Conservation (phyloP, 2,888 invertebrate species). For the Lasioglossum figueresi region DNA sequence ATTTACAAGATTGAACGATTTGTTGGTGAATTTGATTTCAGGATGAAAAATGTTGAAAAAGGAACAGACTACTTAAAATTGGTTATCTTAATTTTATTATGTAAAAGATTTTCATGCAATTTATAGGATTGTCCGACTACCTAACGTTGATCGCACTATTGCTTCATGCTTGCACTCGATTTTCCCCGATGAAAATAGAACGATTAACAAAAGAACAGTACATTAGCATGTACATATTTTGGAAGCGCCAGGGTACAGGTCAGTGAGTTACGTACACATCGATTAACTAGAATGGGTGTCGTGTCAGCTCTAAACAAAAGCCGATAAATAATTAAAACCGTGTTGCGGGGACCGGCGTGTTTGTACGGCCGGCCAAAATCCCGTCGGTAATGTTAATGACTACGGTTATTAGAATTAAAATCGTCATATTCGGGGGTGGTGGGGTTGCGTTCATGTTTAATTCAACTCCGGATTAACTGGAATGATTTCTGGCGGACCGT, state of each 20-base stretch:
- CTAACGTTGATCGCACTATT: neutral
- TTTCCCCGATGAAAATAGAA: neutral
- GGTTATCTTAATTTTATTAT: no score
- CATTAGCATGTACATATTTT: neutral
- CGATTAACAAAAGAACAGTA: neutral
- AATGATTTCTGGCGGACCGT: slow-evolving; percentile 1
- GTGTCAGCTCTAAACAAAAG: neutral
- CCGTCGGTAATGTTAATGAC: neutral
- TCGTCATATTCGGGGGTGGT: neutral
- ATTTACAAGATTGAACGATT: no score
- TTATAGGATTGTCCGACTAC: neutral
- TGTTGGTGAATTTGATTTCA: no score
- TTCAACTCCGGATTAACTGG: neutral
- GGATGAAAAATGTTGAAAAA: no score
- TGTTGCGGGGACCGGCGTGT: neutral
- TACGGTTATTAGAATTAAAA: neutral
- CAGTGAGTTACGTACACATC: neutral
- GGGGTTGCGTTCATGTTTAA: neutral
- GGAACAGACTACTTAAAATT: no score
- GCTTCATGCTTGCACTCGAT: neutral
- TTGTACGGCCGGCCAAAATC: neutral
- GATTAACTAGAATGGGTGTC: neutral
- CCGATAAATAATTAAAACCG: neutral
- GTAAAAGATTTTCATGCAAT: neutral
- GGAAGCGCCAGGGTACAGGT: neutral